Conservation (phyloP, 1,140 invertebrate genomes). For the Telenomus remus region DNA sequence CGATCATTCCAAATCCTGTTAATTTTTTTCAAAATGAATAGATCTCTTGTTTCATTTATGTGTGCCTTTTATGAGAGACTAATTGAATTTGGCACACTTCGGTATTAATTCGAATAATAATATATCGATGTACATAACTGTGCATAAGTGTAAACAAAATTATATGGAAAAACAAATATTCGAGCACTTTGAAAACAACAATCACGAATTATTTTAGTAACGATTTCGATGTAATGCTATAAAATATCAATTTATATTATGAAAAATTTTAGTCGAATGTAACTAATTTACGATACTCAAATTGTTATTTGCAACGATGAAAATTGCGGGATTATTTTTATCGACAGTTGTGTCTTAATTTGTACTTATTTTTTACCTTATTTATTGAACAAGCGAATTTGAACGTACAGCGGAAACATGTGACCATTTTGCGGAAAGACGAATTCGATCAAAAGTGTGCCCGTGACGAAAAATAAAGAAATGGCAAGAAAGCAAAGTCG, state of each 20-base stretch:
- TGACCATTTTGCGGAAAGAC: not conserved
- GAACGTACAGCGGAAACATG: not conserved
- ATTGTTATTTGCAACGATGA: too few relatives aligned
- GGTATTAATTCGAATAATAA: not conserved
- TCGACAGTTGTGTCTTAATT: too few relatives aligned
- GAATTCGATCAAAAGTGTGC: slow-evolving; percentile 22
- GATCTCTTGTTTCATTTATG: slow-evolving; percentile 23
- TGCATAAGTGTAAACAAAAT: slow-evolving; percentile 1
- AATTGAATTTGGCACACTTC: slow-evolving; percentile 22
- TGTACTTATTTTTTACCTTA: too few relatives aligned
- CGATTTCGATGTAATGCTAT: too few relatives aligned
- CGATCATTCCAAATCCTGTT: slow-evolving; percentile 11
- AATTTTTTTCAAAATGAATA: slow-evolving; percentile 2
- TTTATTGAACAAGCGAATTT: not conserved
- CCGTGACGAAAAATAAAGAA: not conserved
- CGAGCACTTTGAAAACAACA: too few relatives aligned
- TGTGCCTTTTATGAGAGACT: slow-evolving; percentile 28
- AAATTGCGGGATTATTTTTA: too few relatives aligned
- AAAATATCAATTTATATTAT: too few relatives aligned
- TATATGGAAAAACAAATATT: not conserved
- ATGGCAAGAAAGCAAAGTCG: not conserved
- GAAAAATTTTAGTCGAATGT: too few relatives aligned
- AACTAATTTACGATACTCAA: too few relatives aligned
- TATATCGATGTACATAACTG: slow-evolving; percentile 4
- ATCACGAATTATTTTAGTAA: too few relatives aligned